These are phyloP conservation scores for Diorhabda carinulata DNA, from an alignment of 1,140 invertebrate species.

Conservation along the genomic window DNA sequence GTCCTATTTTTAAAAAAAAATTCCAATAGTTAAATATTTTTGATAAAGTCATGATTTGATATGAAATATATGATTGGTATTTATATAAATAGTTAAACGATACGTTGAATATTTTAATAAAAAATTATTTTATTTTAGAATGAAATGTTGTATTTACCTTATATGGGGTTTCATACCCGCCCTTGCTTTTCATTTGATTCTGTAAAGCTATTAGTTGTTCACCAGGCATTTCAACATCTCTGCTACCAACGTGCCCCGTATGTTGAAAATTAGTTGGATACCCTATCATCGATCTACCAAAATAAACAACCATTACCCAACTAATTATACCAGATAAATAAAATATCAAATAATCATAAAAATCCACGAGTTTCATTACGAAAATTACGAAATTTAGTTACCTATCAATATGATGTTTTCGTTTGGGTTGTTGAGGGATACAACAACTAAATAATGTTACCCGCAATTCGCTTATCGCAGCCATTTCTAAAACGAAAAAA, in stretches of 20 bases:
- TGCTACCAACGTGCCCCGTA: conserved; percentile 74
- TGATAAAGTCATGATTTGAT: too few species aligned
- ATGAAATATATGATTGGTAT: too few species aligned
- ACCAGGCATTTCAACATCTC: conserved; percentile 63
- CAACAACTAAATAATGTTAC: conserved; percentile 71
- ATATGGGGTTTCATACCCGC: conserved; percentile 63
- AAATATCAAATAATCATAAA: too few species aligned
- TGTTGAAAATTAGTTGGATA: conserved; percentile 78
- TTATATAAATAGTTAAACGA: too few species aligned
- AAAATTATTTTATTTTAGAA: too few species aligned
- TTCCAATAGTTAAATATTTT: too few species aligned
- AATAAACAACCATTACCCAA: conserved; percentile 4
- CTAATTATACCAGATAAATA: too few species aligned
- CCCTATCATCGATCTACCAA: conserved; percentile 70
- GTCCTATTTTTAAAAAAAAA: too few species aligned
- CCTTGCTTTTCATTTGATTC: conserved; percentile 71
- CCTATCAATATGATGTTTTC: conserved; percentile 45
- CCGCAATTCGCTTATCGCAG: conserved; percentile 61
- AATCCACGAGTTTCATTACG: too few species aligned
- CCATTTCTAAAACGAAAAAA: conserved; percentile 45
- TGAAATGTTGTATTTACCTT: conserved; percentile 32
- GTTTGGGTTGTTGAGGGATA: conserved; percentile 53
- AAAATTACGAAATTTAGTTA: conserved; percentile 12
- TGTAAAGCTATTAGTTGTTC: conserved; percentile 63
- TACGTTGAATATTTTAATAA: too few species aligned